Base-by-base conservation (phyloP, 2,797 vertebrate genomes). In the Diceros bicornis region DNA sequence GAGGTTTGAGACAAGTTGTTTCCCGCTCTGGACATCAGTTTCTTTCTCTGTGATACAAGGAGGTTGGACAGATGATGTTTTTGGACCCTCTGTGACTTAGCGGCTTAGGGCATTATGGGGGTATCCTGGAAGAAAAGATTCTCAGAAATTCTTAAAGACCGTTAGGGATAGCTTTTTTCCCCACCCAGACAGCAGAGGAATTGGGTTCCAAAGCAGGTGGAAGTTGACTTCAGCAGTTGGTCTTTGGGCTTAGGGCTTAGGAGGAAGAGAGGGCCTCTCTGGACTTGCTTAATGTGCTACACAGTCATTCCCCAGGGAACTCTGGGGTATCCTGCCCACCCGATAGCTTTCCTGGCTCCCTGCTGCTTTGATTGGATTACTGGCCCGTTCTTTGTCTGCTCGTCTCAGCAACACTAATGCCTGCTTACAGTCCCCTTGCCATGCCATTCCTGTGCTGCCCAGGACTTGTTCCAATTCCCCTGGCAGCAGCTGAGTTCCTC, bases 311-410 rank as follows among this genome's bases (percentile, higher is more conserved):
- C 71, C 90, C 29, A 44, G 71, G 81, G 82, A 68, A 17, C 59
- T 34, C n/a, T 10, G 50, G 64, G 87, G 50, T 52, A 50, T 55
- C 69, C 72, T 71, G 50, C 86, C 34, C 1, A 0, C 50, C 47
- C 0, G 0, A 47, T 71, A 66, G 78, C 91, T 92, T 89, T 85
- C 96, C 90, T 78, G 97, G 44, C 72, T 72, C 90, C 71, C 93
- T 91, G 69, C 88, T 66, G 77, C 62, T 62, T 52, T 59, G 84
- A 64, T 91, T 71, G 78, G 72, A 77, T 78, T 75, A 77, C 85
- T 89, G 68, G 88, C 52, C 94, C 69, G 83, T 83, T 68, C 62
- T 90, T 72, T 93, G 82, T 92, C 61, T 79, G 55, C 55, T 91
- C 41, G 7, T 82, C 88, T 94, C 47, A 55, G 96, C 85, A 96